Evolutionary conservation across 2,113 vertebrate species (phyloP), one percentile per base, ranked within the genome.

Genomic region (Microcebus tavaratra): DNA sequence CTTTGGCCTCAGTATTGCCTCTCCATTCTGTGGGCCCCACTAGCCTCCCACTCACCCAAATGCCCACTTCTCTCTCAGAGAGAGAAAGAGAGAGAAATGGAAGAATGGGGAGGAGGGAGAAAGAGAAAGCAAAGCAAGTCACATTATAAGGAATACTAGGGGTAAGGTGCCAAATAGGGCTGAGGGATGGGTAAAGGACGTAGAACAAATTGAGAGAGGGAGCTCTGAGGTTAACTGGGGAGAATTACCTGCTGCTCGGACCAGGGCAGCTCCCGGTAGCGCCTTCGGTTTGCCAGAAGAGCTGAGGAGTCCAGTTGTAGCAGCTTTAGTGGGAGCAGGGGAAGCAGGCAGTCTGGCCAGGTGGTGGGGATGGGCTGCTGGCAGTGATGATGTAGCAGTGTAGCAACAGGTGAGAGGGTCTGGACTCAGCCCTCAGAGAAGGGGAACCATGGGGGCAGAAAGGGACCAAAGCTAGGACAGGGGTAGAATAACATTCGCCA

Each of bases 191-290:
- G n/a, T 53, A 76, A 57, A 81, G 42, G 48, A 73, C 6, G 21
- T 23, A 42, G 61, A 29, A 76, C 5, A 70, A 42, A 45, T 15
- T 21, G 61, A 79, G 29, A 57, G 31, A 78, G 34, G 10, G 14
- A 27, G 45, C 67, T 79, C 73, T 83, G n/a, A 45, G 29, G 3
- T 36, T 25, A 50, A 27, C 17, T 80, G 80, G 3, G 7, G 84
- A 82, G 25, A 61, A 48, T 95, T 97, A 99, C 99, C 99, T 99
- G 99, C 96, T 99, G 99, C 45, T 98, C 98, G 29, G 99, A 99
- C 99, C 99, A 99, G 31, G 92, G 97, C 70, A 99, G 88, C 76
- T 98, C 94, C 79, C 96, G 96, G 96, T 98, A 99, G 53, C 80
- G 82, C 67, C 96, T 94, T 59, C 98, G 98, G 90, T 99, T 88